phyloP scores from a whole-genome alignment of 1,140 invertebrate species.

The Probaryconus sp. region DNA sequence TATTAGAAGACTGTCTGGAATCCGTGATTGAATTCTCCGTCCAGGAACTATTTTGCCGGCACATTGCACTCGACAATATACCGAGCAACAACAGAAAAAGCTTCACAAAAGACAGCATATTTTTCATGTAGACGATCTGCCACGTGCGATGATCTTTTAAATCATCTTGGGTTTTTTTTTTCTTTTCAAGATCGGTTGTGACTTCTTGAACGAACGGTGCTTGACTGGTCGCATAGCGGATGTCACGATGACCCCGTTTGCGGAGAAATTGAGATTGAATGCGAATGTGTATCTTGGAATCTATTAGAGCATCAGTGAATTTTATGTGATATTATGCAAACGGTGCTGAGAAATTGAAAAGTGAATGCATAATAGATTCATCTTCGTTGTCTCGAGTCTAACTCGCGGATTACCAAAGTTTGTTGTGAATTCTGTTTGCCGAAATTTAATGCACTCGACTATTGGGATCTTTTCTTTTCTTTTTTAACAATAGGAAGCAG shows the following conservation, averaged over 20 bases:
- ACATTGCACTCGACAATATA: not conserved
- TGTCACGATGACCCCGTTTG: constrained; percentile 50
- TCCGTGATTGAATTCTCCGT: not conserved
- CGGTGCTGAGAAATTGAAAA: constrained; percentile 9
- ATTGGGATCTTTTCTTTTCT: too few relatives aligned
- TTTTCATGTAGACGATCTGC: too few relatives aligned
- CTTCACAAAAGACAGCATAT: too few relatives aligned
- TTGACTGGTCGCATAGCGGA: constrained; percentile 57
- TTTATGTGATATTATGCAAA: constrained; percentile 20
- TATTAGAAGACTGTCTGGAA: constrained; percentile 20
- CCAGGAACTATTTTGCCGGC: too few relatives aligned
- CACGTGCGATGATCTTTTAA: not conserved
- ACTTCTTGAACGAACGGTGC: constrained; percentile 25
- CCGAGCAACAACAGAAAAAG: not conserved
- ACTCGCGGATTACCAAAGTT: too few relatives aligned
- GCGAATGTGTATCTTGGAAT: constrained; percentile 15
- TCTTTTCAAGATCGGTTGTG: constrained; percentile 21
- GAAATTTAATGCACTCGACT: too few relatives aligned
- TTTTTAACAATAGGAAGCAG: too few relatives aligned
- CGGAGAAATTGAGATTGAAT: constrained; percentile 37
- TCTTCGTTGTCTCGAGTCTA: too few relatives aligned
- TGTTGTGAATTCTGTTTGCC: too few relatives aligned
- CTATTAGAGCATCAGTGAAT: constrained; percentile 13
- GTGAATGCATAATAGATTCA: constrained; percentile 7
- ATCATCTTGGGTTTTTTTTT: too few relatives aligned